Conservation (phyloP, 2,797 vertebrate species). For the Sebastes hopkinsi region DNA sequence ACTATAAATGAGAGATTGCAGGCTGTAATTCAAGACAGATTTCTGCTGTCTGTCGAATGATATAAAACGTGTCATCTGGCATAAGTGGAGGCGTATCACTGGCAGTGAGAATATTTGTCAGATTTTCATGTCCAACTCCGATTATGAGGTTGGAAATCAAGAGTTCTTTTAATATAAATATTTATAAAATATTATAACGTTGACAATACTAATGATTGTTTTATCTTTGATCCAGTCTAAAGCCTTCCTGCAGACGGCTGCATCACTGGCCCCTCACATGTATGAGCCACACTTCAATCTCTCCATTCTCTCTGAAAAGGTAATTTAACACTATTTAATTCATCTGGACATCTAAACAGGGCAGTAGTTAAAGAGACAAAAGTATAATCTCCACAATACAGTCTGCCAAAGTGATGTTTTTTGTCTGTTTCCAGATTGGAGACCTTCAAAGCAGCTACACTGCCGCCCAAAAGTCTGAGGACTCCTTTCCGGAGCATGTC, state of each 20-base stretch:
- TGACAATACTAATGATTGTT: not conserved
- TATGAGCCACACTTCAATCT: constrained; percentile 98
- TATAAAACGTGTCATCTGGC: not conserved
- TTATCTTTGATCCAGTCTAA: constrained; percentile 84
- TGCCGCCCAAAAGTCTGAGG: constrained; percentile 90
- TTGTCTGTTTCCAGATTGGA: constrained; percentile 85
- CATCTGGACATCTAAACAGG: not conserved
- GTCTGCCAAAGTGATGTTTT: not conserved
- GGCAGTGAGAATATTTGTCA: not conserved
- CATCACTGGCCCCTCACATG: constrained; percentile 92
- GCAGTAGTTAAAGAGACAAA: not conserved
- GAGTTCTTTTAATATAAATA: not conserved
- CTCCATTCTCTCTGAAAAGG: constrained; percentile 93
- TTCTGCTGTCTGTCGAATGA: not conserved
- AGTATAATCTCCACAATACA: not conserved
- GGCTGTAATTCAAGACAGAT: not conserved
- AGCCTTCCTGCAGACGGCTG: constrained; percentile 93
- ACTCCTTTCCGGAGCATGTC: constrained; percentile 92
- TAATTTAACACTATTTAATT: constrained; percentile 63
- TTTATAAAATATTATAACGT: not conserved
- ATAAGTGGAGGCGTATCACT: not conserved
- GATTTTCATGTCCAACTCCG: not conserved
- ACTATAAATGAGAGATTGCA: not conserved
- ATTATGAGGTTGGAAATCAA: not conserved
- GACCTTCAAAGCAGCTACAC: constrained; percentile 96